phyloP scores from a whole-genome alignment of 1,140 invertebrate species.

The Drosophila yakuba region DNA sequence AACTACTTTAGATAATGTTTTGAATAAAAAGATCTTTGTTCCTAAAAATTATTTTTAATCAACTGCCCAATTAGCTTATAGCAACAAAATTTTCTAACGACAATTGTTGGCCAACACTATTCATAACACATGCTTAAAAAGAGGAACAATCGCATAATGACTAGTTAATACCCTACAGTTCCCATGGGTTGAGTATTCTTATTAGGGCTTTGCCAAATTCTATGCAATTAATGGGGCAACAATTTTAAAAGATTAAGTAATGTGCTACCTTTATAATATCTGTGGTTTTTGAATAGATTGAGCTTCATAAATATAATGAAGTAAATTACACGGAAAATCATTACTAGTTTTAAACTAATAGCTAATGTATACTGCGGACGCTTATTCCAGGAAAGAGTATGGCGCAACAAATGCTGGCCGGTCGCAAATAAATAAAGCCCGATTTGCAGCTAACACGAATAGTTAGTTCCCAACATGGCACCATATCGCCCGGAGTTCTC shows the following conservation, averaged over 20 bases:
- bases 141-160: rapidly evolving
- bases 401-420: conserved; percentile 10
- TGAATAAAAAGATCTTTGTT: no score
- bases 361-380: neutral
- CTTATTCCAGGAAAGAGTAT: conserved; percentile 8
- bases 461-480: conserved; percentile 34
- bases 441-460: neutral
- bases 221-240: no score
- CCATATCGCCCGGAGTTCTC: conserved; percentile 72
- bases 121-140: neutral
- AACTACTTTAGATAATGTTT: no score
- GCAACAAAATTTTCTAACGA: neutral
- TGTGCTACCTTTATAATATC: no score
- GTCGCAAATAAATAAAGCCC: conserved; percentile 39
- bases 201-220: neutral
- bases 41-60: no score
- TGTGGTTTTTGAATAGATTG: no score
- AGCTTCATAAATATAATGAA: no score
- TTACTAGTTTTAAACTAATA: neutral
- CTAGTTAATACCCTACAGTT: conserved; percentile 12
- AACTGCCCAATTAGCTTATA: no score
- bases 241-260: no score
- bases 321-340: no score
- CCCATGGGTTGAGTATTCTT: neutral
- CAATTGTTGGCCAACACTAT: conserved; percentile 10